Percentiles rank a stretch among this genome's conserved stretches.
These are phyloP conservation scores for Megamerina dolium DNA, from an alignment of 2,888 invertebrate genomes.

Conservation along the genomic window DNA sequence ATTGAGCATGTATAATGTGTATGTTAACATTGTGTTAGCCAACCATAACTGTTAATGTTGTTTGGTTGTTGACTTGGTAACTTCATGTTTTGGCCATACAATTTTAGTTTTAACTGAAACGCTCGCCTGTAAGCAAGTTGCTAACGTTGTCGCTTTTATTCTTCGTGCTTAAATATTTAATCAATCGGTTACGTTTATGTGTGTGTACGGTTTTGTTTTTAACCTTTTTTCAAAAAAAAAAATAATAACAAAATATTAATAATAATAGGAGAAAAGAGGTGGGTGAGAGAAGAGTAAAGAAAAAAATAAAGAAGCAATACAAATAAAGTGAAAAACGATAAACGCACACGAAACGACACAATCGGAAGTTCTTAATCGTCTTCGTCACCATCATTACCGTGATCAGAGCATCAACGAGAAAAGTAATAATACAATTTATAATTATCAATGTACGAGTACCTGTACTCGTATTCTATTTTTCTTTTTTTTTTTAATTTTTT, in stretches of 20 bases:
- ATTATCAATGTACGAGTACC: no score
- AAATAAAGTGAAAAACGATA: neutral
- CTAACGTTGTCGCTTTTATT: no score
- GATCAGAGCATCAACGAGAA: no score
- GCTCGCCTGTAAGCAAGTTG: constrained; percentile 33
- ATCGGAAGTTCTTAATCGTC: constrained; percentile 7
- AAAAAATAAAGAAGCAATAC: neutral
- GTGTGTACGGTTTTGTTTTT: no score
- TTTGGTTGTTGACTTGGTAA: constrained; percentile 33
- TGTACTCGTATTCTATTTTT: constrained; percentile 1
- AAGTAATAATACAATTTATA: no score
- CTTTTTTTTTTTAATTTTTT: neutral
- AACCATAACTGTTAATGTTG: constrained; percentile 7
- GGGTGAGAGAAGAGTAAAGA: constrained; percentile 1
- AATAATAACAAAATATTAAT: constrained; percentile 5
- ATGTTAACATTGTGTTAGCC: neutral
- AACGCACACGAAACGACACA: constrained; percentile 2
- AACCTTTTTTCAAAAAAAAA: neutral
- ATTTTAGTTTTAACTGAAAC: constrained; percentile 28
- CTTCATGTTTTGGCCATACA: constrained; percentile 29
- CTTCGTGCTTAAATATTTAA: no score
- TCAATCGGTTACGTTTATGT: no score
- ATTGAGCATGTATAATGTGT: neutral
- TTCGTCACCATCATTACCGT: no score
- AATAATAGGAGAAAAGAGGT: neutral